Conservation (phyloP, 1,140 invertebrate species). For the Brachionus angularis region DNA sequence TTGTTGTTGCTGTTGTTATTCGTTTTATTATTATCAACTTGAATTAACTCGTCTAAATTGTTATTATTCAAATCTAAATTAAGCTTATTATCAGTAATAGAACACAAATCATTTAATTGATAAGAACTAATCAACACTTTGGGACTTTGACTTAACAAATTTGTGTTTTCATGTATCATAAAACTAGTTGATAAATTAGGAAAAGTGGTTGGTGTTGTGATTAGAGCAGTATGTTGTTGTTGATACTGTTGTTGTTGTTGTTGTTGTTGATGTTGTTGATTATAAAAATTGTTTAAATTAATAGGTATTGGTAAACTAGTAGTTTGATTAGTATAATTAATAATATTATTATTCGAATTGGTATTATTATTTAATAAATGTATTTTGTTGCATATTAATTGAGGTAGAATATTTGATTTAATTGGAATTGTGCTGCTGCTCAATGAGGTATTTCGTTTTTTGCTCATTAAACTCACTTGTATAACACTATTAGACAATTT, state of each 20-base stretch:
- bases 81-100: not conserved
- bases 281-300: no score
- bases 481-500: no score
- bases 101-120: not conserved
- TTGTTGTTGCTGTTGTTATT: not conserved
- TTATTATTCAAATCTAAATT: not conserved
- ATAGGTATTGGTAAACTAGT: no score
- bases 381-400: no score
- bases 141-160: slow-evolving; percentile 5
- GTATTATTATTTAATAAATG: no score
- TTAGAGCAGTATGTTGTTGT: not conserved
- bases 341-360: no score
- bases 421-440: slow-evolving; percentile 35
- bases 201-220: slow-evolving; percentile 28
- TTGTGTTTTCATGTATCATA: not conserved
- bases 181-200: slow-evolving; percentile 6
- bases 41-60: not conserved
- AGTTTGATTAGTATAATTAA: no score
- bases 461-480: no score
- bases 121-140: slow-evolving; percentile 13
- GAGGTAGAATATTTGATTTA: no score
- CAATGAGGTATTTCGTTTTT: no score
- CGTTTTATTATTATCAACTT: not conserved
- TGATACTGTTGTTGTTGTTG: not conserved
- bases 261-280: no score